A percentile compares a stretch with the other conserved stretches of the same genome.
Evolutionary conservation across 2,113 vertebrate species (phyloP).

Genomic region (Taurulus bubalis): DNA sequence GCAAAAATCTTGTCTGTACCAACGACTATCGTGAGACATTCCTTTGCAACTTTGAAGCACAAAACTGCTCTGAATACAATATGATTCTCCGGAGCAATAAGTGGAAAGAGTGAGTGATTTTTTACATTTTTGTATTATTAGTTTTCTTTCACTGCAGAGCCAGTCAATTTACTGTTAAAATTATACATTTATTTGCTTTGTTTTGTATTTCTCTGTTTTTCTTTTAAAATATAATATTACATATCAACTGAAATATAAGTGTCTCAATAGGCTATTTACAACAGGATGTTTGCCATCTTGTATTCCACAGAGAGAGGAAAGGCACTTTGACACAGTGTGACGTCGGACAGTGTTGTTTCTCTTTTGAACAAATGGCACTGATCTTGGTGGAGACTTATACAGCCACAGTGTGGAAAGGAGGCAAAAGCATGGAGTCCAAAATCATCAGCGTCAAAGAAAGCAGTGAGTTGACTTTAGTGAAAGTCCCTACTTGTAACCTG

Average conservation of each 20-base stretch:
- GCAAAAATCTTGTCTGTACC: conserved; percentile 50
- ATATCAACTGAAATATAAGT: neutral
- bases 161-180: neutral
- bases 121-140: neutral
- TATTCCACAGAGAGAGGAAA: neutral
- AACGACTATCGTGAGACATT: conserved; percentile 48
- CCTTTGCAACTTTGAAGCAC: conserved; percentile 50
- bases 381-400: rapidly evolving
- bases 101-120: rapidly evolving
- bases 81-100: neutral
- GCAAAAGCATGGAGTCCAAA: neutral
- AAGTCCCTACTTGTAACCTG: neutral
- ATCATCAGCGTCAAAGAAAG: rapidly evolving
- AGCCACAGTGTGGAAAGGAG: conserved; percentile 28
- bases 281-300: neutral
- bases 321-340: conserved; percentile 24
- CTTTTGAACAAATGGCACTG: rapidly evolving
- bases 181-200: too few species aligned
- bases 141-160: neutral
- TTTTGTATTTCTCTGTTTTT: neutral
- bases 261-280: neutral
- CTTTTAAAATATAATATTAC: neutral
- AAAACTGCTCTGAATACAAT: conserved; percentile 61
- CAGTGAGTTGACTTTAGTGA: conserved; percentile 61
- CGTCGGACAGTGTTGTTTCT: conserved; percentile 51